phyloP scores from a whole-genome alignment of 2,888 invertebrate genomes.

The Callyntrura sp. region DNA sequence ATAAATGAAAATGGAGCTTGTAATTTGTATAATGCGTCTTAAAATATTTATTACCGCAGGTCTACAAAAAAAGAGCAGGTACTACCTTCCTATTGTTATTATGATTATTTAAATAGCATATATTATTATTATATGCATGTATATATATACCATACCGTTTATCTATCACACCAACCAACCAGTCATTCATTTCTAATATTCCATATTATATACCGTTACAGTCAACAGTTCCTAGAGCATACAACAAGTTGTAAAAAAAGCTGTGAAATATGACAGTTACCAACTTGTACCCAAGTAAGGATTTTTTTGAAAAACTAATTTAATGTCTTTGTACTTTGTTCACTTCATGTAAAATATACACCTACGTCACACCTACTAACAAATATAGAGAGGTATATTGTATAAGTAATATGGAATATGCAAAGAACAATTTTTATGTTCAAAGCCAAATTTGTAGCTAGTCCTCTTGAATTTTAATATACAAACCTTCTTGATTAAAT shows the following conservation, averaged over 20 bases:
- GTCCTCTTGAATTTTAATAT: not conserved
- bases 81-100: too few relatives aligned
- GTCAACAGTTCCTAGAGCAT: slow-evolving; percentile 7
- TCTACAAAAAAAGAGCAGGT: too few relatives aligned
- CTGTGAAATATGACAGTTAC: not conserved
- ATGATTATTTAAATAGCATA: too few relatives aligned
- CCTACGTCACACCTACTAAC: not conserved
- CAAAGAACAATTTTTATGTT: slow-evolving; percentile 7
- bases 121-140: too few relatives aligned
- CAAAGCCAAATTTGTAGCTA: slow-evolving; percentile 43
- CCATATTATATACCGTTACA: not conserved
- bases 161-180: not conserved
- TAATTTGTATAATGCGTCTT: too few relatives aligned
- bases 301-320: too few relatives aligned
- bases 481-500: not conserved
- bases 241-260: too few relatives aligned
- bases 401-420: not conserved
- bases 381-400: too few relatives aligned
- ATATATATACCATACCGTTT: too few relatives aligned
- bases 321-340: not conserved
- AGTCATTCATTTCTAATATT: slow-evolving; percentile 13
- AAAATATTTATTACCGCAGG: too few relatives aligned
- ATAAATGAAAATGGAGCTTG: too few relatives aligned
- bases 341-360: not conserved
- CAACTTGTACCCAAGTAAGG: not conserved